phyloP scores from a whole-genome alignment of 2,113 vertebrate species.

The Gymnogyps californianus region DNA sequence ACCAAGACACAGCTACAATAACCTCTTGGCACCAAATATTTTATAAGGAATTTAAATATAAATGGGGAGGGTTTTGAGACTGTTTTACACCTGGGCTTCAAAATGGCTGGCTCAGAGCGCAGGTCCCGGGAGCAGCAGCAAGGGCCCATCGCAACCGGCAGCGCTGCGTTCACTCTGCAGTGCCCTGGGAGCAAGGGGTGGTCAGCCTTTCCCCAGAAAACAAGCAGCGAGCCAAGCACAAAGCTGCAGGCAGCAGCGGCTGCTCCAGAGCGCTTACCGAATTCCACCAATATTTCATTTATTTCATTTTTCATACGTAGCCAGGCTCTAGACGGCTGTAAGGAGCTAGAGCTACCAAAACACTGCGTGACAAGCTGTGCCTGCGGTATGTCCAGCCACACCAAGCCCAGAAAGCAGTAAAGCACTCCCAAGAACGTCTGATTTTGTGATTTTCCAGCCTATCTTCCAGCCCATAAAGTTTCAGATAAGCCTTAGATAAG shows the following conservation, averaged over 20 bases:
- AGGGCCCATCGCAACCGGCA: rapidly evolving
- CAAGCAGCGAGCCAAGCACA: background rate
- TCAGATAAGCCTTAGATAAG: conserved; percentile 22
- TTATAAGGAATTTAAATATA: background rate
- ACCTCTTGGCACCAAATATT: background rate
- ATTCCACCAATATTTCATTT: conserved; percentile 7
- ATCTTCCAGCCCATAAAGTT: background rate
- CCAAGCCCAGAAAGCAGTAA: background rate
- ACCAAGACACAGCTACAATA: background rate
- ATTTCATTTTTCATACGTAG: background rate
- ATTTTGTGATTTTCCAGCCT: background rate
- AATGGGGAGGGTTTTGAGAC: background rate
- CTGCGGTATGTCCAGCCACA: background rate
- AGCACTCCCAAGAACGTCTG: background rate
- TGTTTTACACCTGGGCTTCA: background rate
- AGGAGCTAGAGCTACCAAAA: conserved; percentile 41
- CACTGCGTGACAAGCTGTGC: background rate
- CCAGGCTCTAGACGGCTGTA: background rate
- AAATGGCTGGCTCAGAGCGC: background rate
- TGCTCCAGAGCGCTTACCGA: background rate
- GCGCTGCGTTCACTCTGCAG: background rate
- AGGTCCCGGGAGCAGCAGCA: background rate
- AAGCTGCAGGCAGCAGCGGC: background rate
- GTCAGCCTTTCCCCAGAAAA: background rate
- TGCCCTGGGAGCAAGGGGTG: background rate